Conservation (phyloP, 2,797 vertebrate species). For the Eulemur mongoz region DNA sequence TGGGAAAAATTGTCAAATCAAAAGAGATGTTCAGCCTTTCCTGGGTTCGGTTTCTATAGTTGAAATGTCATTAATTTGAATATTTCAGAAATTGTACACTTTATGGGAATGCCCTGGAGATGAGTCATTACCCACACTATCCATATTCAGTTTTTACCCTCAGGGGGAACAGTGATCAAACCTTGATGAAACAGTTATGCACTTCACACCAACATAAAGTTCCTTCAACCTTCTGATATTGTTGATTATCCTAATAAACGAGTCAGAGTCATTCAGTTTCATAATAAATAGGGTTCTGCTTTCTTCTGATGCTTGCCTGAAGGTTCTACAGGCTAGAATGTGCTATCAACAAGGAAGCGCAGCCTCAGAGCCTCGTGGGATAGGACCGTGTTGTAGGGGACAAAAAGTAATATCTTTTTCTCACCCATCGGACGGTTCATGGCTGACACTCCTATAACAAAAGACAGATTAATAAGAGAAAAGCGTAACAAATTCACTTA, state of each 20-base stretch:
- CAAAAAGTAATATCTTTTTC: not conserved
- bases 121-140: not conserved
- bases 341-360: constrained; percentile 10
- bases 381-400: not conserved
- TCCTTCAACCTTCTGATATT: constrained; percentile 3
- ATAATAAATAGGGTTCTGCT: constrained; percentile 9
- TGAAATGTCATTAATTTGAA: constrained; percentile 52
- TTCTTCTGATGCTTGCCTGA: not conserved
- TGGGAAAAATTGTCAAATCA: not conserved
- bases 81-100: constrained; percentile 28
- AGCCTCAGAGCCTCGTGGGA: not conserved
- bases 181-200: not conserved
- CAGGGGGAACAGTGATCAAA: not conserved
- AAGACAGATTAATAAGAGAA: not conserved
- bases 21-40: not conserved
- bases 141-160: not conserved
- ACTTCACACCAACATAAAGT: not conserved
- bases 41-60: constrained; percentile 6
- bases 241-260: constrained; percentile 47
- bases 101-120: not conserved
- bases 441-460: not conserved
- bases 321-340: not conserved
- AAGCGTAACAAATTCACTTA: not conserved
- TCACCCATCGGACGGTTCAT: not conserved
- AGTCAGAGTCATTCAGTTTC: not conserved